Base-by-base conservation (phyloP, 2,797 vertebrate genomes). In the Scarus forsteni region DNA sequence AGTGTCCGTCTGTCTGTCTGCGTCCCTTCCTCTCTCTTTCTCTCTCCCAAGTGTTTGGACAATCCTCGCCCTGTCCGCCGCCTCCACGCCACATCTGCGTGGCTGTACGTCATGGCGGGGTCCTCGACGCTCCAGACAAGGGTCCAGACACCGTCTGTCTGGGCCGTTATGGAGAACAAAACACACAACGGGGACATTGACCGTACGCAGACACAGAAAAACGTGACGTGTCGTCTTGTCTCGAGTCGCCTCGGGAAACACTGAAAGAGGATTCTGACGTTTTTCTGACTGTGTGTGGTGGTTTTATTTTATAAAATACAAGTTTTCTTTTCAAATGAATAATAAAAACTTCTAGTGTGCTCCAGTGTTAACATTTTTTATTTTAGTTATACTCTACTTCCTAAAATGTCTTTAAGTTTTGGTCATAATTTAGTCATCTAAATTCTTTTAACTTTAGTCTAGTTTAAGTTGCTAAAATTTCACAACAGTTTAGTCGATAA, bases 121-220 rank as follows among this genome's bases (percentile, higher is more conserved):
- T 59, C 64, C 76, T 85, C 86, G 36, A 14, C 19, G 65, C 53
- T 68, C 76, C 81, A 89, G 90, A 92, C 90, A 5, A 85, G 82
- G 65, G 77, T 55, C 80, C 81, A 92, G 89, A 92, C 83, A 68
- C 46, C 60, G 78, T 82, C 86, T 91, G 89, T 87, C 86, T 88
- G 82, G 76, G 42, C 50, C 72, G 70, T 38, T 73, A 35, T 80
- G 54, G 72, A 85, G 74, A 89, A 92, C 85, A 89, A 89, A 85
- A 18, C 57, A 63, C 79, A 90, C 89, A 91, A 73, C 44, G 51
- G 66, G 65, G 43, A 85, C 87, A 79, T 85, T 88, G 68, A 87
- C 51, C 67, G 66, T 19, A 66, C 46, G 35, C 0, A 80, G 77
- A 80, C 77, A 15, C 57, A 53, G 2, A 38, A 49, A 67, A 49